Base-by-base conservation (phyloP, 2,113 vertebrate species). In the Brachyistius frenatus region DNA sequence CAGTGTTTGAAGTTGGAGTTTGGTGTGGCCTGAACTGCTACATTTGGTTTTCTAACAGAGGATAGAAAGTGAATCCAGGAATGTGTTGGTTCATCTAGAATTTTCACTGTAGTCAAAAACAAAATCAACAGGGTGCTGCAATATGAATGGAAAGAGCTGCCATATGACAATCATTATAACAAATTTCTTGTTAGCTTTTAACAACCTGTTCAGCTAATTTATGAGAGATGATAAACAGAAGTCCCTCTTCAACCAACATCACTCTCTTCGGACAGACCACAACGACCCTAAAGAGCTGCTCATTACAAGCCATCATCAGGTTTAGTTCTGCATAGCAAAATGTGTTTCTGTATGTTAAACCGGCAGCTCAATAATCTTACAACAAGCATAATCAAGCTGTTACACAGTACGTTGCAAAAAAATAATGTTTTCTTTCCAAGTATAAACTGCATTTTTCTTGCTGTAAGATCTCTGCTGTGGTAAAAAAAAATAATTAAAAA, bases 271-370 rank as follows among this genome's bases (percentile, higher is more conserved):
- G 41, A 44, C 41, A 73, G 44, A 44, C 16, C 14, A 31, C 5
- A 66, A 46, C 60, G 62, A 31, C 47, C 23, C 32, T 39, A 35
- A 57, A 65, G 33, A 66, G 60, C 50, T 50, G 41, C 11, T 44
- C 41, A 10, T 44, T 44, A 11, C 41, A 44, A 14, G 13, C 5
- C 47, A 50, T 16, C 15, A 50, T 50, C 16, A 50, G 15, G 10
- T 10, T 11, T 10, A 2, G 9, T 10, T 11, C 9, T 5, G 37
- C 37, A 37, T 37, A 11, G 3, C 11, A 44, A 10, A 11, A 44
- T 11, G 41, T 44, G 23, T 23, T 23, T 23, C 23, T 23, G 23
- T 23, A 23, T 23, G 23, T 23, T 23, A 23, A 23, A 23, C 23
- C 23, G 23, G 23, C 23, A 23, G 23, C 23, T 23, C 23, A 23